Evolutionary conservation across 1,140 invertebrate genomes (phyloP), one percentile per base, ranked within the genome.

Genomic region (Ganaspis sp.): DNA sequence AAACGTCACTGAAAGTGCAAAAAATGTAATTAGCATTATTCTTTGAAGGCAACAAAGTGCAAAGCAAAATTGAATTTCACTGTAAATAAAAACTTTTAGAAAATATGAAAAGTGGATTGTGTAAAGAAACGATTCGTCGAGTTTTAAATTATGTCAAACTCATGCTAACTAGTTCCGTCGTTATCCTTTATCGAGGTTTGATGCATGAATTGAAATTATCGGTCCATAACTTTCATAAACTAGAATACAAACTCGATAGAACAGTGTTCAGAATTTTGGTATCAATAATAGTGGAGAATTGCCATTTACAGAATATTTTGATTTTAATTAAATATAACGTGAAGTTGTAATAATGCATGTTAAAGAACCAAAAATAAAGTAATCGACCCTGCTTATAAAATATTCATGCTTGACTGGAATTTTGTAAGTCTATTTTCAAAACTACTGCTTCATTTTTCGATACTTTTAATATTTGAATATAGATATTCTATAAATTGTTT

Each of bases 171-270:
- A 64, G 58, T 64, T 64, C 26, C 23, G 15, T 64, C 58, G 11
- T 64, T 64, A 64, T 29, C 58, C 23, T 26, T 64, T 64, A 64
- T 64, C 58, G 26, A 8, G 21, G 12, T 64, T 26, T 64, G 26
- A 64, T 64, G 58, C 26, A 29, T 64, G 23, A 64, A 64, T 64
- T 26, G 12, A 29, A 64, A 64, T 64, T n/a, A 64, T 34, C 23
- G 26, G 23, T 64, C 6, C 58, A 34, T 64, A 64, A 34, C 58
- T 64, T 64, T 26, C 58, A n/a, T 64, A 29, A 29, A 64, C 23
- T 64, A 29, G 21, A 29, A 64, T 29, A n/a, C 58, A 64, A 64
- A 29, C 23, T 26, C 23, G 23, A 64, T 29, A 29, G 12, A 64
- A 1, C 45, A 8, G 58, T 29, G 23, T 64, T 64, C 26, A 12